Conservation (phyloP, 2,797 vertebrate species). For the Acanthopagrus latus region DNA sequence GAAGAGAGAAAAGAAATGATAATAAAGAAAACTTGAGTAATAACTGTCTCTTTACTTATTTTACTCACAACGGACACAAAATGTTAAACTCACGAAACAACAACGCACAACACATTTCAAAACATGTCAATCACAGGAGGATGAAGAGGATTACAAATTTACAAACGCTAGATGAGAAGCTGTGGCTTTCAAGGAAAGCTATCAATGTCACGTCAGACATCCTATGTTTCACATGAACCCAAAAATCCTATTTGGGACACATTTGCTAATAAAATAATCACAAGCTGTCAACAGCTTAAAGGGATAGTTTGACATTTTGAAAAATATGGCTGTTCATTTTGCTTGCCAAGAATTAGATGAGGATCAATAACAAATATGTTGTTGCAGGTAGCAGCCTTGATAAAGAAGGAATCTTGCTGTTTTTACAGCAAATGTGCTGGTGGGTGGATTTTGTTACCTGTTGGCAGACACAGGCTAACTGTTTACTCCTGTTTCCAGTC, state of each 20-base stretch:
- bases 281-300: background rate
- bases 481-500: too few species aligned
- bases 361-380: too few species aligned
- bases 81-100: conserved; percentile 31
- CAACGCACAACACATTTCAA: conserved; percentile 25
- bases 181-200: background rate
- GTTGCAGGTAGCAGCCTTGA: background rate
- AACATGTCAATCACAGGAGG: conserved; percentile 20
- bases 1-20: conserved; percentile 85
- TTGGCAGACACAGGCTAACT: too few species aligned
- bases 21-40: conserved; percentile 76
- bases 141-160: background rate
- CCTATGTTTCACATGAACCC: background rate
- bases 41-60: conserved; percentile 62
- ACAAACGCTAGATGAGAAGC: background rate
- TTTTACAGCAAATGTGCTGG: background rate
- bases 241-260: background rate
- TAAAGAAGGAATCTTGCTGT: too few species aligned
- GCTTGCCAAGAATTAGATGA: background rate
- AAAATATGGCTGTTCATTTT: background rate
- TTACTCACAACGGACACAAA: conserved; percentile 34
- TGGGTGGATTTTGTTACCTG: background rate
- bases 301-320: background rate
- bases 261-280: background rate
- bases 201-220: background rate